Evolutionary conservation across 37 sponge, comb jelly and placozoan genomes (phyloP), one percentile per base, ranked within the genome.

Genomic region (Hexactinellida sp.): DNA sequence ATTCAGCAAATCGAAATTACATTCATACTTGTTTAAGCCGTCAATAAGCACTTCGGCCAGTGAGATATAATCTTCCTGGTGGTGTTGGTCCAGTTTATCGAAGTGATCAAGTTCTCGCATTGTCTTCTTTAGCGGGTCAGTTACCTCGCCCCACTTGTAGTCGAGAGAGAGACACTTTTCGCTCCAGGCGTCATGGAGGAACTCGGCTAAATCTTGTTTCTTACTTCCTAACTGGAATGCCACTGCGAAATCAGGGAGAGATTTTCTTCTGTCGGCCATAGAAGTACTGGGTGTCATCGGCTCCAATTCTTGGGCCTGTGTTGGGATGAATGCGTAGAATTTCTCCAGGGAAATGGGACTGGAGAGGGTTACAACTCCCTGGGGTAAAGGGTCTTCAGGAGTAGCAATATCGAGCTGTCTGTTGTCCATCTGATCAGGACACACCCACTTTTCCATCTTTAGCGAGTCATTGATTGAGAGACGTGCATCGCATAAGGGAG

Each of bases 401-500:
- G 76, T n/a, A 10, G 34, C 34, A 23, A 10, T n/a, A 63, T 63
- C 76, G 30, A 63, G 21, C 13, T 63, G 76, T 63, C 30, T 63
- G 34, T 10, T 25, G 76, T 25, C 76, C 21, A 63, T 63, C 30
- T 63, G 76, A 63, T 63, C 76, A 3, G 76, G 76, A n/a, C 76
- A 63, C 76, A 63, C 76, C 76, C 76, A 63, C 34, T 63, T 63
- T n/a, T 63, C 76, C 76, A 63, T 63, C 76, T 63, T 63, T 10
- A 63, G 21, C 13, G 76, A 25, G 13, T 63, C 76, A 25, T 63
- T 10, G 76, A 25, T 63, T 25, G 76, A 63, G 30, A 63, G 76
- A 63, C 76, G 76, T 21, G 76, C 76, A n/a, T 63, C 76, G 34
- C 76, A 63, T 10, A 63, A n/a, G 30, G 76, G 76, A 32, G 76